Evolutionary conservation across 2,797 vertebrate genomes (phyloP).

Genomic region (Erpetoichthys calabaricus): DNA sequence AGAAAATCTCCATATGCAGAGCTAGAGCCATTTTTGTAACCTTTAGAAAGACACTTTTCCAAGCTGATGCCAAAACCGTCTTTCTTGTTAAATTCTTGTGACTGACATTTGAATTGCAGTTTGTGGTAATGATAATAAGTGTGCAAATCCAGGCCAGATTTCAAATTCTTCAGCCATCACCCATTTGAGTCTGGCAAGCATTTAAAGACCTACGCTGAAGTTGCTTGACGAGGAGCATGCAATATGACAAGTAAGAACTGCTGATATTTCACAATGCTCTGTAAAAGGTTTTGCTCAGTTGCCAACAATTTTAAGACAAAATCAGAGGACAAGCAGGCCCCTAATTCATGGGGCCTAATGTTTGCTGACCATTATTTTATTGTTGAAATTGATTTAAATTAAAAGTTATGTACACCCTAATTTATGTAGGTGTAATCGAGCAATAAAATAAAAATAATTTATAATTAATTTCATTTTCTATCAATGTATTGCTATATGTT

Average conservation of each 20-base stretch:
- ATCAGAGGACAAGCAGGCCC: background rate
- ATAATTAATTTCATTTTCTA: too few species aligned
- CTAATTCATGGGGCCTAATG: too few species aligned
- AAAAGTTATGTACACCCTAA: slow-evolving; percentile 24
- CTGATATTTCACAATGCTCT: slow-evolving; percentile 57
- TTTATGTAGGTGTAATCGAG: slow-evolving; percentile 27
- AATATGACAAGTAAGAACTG: slow-evolving; percentile 60
- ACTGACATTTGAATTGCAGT: slow-evolving; percentile 66
- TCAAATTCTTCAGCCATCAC: slow-evolving; percentile 40
- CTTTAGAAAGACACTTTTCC: slow-evolving; percentile 2
- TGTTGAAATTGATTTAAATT: too few species aligned
- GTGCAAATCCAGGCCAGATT: slow-evolving; percentile 48
- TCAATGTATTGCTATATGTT: too few species aligned
- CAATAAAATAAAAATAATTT: slow-evolving; percentile 30
- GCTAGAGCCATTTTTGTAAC: background rate
- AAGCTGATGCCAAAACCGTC: slow-evolving; percentile 27
- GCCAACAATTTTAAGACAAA: slow-evolving; percentile 25
- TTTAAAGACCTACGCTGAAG: slow-evolving; percentile 47
- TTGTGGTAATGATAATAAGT: slow-evolving; percentile 62
- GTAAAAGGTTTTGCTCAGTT: slow-evolving; percentile 42
- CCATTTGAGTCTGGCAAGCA: slow-evolving; percentile 45
- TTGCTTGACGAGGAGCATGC: slow-evolving; percentile 56
- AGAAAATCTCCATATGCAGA: background rate
- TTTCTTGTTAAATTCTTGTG: slow-evolving; percentile 28
- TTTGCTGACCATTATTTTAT: too few species aligned